Base-by-base conservation (phyloP, 2,888 invertebrate species). In the Phortica okadai region DNA sequence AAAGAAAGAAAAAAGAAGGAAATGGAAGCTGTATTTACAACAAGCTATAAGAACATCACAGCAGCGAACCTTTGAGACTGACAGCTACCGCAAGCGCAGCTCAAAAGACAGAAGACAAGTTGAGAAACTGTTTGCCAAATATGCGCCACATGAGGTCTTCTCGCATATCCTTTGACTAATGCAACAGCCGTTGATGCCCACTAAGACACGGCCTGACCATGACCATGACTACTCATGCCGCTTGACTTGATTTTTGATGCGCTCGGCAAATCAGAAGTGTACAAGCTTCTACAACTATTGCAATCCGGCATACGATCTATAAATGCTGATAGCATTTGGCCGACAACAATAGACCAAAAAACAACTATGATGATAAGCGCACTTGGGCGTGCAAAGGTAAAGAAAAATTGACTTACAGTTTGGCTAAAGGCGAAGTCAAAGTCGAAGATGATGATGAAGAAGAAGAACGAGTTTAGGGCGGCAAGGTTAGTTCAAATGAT, bases 121-220 rank as follows among this genome's bases (percentile, higher is more conserved):
- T 10, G 21, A 25, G 59, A 62, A 80, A 86, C 81, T 82, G 83
- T 87, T 84, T 82, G 84, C 82, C 83, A 88, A 83, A 88, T 84
- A 84, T 77, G 79, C 87, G 76, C 84, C 78, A 79, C 85, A 85
- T 83, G 89, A 74, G 84, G 85, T 80, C 86, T 50, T n/a, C n/a
- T 59, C 58, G 72, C 69, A 21, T 72, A 56, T 73, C 42, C 73
- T 73, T 45, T 73, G 59, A 58, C 44, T 73, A 16, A 8, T n/a
- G 73, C 54, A 16, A 54, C n/a, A 44, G 70, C 50, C 11, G 58
- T 33, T 10, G 54, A 1, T 41, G 21, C 16, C 54, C 74, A 56
- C 69, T 77, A 67, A 54, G n/a, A 33, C 8, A 16, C 58, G n/a
- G 41, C 21, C 44, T 45, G 72, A 14, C 42, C 16, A 6, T 44